Percentiles rank a stretch among this genome's conserved stretches.
Evolutionary conservation across 2,797 vertebrate genomes (phyloP).

Genomic region (Dromococcyx pavoninus): DNA sequence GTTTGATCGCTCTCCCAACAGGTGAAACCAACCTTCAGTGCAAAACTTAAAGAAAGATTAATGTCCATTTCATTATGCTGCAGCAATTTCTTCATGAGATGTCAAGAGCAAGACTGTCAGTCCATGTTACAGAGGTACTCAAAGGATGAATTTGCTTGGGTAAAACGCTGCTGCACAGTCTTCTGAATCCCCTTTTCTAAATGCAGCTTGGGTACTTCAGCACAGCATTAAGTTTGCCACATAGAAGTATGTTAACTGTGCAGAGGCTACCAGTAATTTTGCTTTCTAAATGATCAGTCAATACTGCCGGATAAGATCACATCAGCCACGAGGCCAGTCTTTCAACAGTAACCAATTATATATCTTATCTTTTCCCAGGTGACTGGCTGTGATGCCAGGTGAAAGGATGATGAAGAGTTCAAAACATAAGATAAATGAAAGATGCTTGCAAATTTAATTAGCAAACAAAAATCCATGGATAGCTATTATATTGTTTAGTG

Average conservation of each 20-base stretch:
- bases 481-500: neutral
- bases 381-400: neutral
- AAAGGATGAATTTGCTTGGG: neutral
- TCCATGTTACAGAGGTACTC: neutral
- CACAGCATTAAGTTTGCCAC: neutral
- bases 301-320: constrained; percentile 66
- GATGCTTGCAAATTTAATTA: neutral
- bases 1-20: neutral
- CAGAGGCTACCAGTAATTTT: constrained; percentile 11
- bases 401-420: neutral
- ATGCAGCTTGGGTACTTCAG: neutral
- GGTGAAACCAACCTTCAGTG: neutral
- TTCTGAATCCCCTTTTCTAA: neutral
- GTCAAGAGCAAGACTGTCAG: neutral
- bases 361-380: constrained; percentile 38
- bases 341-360: constrained; percentile 40
- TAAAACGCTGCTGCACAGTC: neutral
- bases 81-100: neutral
- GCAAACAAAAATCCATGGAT: neutral
- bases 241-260: neutral
- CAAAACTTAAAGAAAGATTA: neutral
- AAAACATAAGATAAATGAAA: neutral
- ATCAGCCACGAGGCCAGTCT: constrained; percentile 29
- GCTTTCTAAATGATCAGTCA: constrained; percentile 56
- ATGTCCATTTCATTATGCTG: neutral